Evolutionary conservation across 1,140 invertebrate species (phyloP).

Genomic region (Cataglyphis hispanica): DNA sequence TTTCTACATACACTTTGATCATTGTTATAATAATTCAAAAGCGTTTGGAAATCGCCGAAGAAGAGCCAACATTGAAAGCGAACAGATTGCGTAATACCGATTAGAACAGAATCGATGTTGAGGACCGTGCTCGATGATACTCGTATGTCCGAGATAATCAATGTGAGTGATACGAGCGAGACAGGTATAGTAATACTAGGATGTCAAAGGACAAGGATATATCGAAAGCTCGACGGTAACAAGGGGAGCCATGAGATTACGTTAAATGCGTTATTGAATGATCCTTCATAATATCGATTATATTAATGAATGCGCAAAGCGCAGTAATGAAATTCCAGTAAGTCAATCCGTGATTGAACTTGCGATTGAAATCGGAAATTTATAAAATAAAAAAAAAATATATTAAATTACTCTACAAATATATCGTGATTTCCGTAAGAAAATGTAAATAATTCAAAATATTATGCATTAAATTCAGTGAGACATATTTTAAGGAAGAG

Average conservation of each 20-base stretch:
- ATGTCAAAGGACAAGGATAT: slow-evolving; percentile 59
- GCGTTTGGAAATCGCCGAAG: slow-evolving; percentile 11
- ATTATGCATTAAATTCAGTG: neutral
- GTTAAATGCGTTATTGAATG: slow-evolving; percentile 51
- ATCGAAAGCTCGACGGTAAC: slow-evolving; percentile 38
- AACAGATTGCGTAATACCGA: slow-evolving; percentile 42
- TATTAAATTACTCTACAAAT: neutral
- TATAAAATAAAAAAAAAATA: slow-evolving; percentile 23
- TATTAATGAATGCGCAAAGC: slow-evolving; percentile 18
- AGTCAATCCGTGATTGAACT: neutral
- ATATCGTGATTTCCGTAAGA: neutral
- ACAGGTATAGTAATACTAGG: slow-evolving; percentile 40
- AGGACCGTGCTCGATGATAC: slow-evolving; percentile 44
- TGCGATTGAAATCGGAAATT: slow-evolving; percentile 35
- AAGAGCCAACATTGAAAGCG: slow-evolving; percentile 40
- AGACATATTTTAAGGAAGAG: neutral
- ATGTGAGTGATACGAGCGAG: slow-evolving; percentile 37
- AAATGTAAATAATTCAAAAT: neutral
- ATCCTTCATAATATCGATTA: slow-evolving; percentile 56
- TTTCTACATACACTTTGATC: neutral
- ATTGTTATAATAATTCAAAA: neutral
- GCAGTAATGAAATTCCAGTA: slow-evolving; percentile 55
- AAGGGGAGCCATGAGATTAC: slow-evolving; percentile 47
- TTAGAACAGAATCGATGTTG: slow-evolving; percentile 44
- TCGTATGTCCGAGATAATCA: slow-evolving; percentile 57